phyloP scores from a whole-genome alignment of 35 echinoderm and acorn worm genomes.

The Ptychodera flava region DNA sequence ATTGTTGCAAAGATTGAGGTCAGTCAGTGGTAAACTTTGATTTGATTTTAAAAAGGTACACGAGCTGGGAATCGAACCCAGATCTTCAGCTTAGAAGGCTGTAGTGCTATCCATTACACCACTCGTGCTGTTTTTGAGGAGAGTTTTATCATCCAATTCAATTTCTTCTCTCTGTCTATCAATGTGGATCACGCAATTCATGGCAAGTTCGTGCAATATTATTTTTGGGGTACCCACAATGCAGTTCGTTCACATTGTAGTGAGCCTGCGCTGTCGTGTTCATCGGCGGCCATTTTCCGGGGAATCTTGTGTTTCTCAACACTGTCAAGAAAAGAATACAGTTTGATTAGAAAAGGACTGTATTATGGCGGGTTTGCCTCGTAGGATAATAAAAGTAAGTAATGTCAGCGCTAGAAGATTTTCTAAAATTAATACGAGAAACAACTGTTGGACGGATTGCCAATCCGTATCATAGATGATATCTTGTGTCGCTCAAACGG shows the following conservation, averaged over 20 bases:
- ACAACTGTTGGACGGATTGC: neutral
- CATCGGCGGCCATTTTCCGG: neutral
- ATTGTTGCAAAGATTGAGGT: too few relatives aligned
- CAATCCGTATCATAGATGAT: neutral
- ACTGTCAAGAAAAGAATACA: neutral
- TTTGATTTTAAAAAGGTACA: too few relatives aligned
- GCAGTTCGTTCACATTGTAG: neutral
- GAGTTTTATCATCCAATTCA: neutral
- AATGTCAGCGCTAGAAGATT: neutral
- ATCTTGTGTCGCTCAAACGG: neutral
- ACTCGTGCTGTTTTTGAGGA: too few relatives aligned
- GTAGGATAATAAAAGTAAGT: neutral
- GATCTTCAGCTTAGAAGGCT: too few relatives aligned
- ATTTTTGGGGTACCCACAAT: too few relatives aligned
- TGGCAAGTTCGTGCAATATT: too few relatives aligned
- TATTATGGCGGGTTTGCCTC: neutral
- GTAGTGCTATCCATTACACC: too few relatives aligned
- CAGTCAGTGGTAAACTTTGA: too few relatives aligned
- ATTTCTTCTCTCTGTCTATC: neutral
- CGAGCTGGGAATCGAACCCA: too few relatives aligned
- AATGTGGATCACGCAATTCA: neutral
- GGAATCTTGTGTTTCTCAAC: neutral
- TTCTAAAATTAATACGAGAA: neutral
- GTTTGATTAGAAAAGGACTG: neutral
- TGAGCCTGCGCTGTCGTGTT: neutral